Conservation (phyloP, 2,113 vertebrate genomes). For the Paraplagusia blochii region DNA sequence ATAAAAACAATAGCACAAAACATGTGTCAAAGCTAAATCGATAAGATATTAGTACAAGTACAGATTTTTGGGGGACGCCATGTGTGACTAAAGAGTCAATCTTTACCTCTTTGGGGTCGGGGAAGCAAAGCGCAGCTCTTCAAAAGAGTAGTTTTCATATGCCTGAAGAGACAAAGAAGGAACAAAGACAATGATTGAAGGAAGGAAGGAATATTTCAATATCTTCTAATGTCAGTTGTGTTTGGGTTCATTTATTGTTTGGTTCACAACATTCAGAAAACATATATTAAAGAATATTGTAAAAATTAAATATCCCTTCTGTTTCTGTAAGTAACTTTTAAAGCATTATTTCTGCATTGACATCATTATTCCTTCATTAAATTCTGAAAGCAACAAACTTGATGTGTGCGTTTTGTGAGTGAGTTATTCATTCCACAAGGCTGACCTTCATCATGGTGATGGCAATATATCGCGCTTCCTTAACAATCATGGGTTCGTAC, state of each 20-base stretch:
- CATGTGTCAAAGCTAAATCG: too few relatives aligned
- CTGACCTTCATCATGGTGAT: constrained; percentile 99
- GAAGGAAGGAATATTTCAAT: too few relatives aligned
- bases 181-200: neutral
- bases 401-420: neutral
- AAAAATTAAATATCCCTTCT: too few relatives aligned
- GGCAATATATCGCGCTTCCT: constrained; percentile 96
- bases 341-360: too few relatives aligned
- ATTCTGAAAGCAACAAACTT: neutral
- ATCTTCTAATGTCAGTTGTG: too few relatives aligned
- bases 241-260: too few relatives aligned
- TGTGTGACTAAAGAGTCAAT: neutral
- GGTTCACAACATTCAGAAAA: too few relatives aligned
- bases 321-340: too few relatives aligned
- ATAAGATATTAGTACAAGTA: too few relatives aligned
- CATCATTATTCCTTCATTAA: constrained; percentile 2
- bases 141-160: constrained; percentile 99
- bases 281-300: too few relatives aligned
- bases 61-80: too few relatives aligned
- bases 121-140: constrained; percentile 96
- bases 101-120: constrained; percentile 95
- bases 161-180: constrained; percentile 70
- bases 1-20: too few relatives aligned
- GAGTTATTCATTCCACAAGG: neutral
- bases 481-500: constrained; percentile 98